phyloP scores from a whole-genome alignment of 1,140 invertebrate species.

The Zophobas atratus region DNA sequence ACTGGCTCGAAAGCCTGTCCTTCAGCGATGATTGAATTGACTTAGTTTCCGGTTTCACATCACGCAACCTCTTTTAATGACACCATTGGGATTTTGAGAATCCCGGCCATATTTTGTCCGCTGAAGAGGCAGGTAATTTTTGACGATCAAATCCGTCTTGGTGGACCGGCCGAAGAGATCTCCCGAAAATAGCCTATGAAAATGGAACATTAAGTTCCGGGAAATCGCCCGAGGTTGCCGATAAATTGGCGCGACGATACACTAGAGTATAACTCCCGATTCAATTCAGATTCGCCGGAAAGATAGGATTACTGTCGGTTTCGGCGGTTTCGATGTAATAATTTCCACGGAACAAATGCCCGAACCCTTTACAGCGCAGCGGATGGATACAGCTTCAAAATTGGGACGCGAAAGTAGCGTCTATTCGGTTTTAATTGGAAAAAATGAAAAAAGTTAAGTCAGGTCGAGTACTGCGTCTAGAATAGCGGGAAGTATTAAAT shows the following conservation, averaged over 20 bases:
- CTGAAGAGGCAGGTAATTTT: conserved; percentile 16
- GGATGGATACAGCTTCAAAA: background rate
- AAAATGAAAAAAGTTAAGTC: background rate
- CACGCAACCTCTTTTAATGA: conserved; percentile 56
- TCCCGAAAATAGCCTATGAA: conserved; percentile 34
- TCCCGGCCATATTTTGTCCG: background rate
- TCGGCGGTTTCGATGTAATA: conserved; percentile 44
- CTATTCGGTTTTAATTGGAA: background rate
- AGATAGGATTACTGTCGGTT: conserved; percentile 49
- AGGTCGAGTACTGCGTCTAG: too few relatives aligned
- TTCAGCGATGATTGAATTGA: conserved; percentile 57
- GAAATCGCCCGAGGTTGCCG: conserved; percentile 44
- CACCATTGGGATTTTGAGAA: conserved; percentile 50
- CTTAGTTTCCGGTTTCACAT: conserved; percentile 55
- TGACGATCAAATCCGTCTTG: conserved; percentile 26
- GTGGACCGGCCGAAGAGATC: background rate
- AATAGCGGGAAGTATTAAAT: too few relatives aligned
- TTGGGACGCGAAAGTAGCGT: too few relatives aligned
- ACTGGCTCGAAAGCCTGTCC: conserved; percentile 48
- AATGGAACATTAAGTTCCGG: conserved; percentile 44
- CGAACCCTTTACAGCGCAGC: conserved; percentile 1
- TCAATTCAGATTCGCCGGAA: conserved; percentile 48
- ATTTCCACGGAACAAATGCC: conserved; percentile 27
- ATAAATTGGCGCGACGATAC: conserved; percentile 50
- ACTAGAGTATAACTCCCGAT: conserved; percentile 48